phyloP scores from a whole-genome alignment of 2,113 vertebrate species.

The Antechinus stuartii region DNA sequence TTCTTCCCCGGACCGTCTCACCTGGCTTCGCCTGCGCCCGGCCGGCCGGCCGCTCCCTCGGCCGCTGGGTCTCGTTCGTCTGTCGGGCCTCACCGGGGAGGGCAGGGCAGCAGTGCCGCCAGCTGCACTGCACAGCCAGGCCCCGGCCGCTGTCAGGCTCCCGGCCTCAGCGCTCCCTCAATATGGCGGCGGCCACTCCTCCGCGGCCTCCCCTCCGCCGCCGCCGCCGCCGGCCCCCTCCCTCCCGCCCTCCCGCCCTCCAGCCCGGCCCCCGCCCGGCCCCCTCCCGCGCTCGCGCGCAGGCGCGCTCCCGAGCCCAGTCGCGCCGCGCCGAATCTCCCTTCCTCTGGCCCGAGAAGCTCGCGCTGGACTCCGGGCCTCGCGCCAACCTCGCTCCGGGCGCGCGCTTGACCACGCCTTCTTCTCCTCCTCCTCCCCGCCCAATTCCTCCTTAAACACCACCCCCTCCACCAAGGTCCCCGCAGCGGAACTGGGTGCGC shows the following conservation, averaged over 20 bases:
- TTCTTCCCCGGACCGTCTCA: slow-evolving; percentile 57
- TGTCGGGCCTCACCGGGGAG: not conserved
- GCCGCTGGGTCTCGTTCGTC: slow-evolving; percentile 12
- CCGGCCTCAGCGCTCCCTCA: slow-evolving; percentile 63
- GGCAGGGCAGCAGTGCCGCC: not conserved
- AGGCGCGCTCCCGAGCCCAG: slow-evolving; percentile 15
- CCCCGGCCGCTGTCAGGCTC: slow-evolving; percentile 53
- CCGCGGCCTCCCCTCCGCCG: slow-evolving; percentile 66
- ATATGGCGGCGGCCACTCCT: slow-evolving; percentile 78
- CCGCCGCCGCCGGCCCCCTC: slow-evolving; percentile 37
- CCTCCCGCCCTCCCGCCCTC: slow-evolving; percentile 37
- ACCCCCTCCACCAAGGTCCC: slow-evolving; percentile 1
- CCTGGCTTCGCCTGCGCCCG: slow-evolving; percentile 64
- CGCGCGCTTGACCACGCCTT: not conserved
- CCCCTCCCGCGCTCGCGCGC: not conserved
- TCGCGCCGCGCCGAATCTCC: slow-evolving; percentile 69
- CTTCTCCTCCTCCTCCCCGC: not conserved
- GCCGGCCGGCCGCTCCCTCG: slow-evolving; percentile 61
- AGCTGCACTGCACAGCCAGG: slow-evolving; percentile 1
- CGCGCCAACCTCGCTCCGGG: slow-evolving; percentile 33
- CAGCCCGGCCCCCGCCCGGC: not conserved
- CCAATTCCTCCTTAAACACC: not conserved
- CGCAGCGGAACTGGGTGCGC: slow-evolving; percentile 35
- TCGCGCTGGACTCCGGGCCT: slow-evolving; percentile 55
- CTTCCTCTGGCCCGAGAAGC: slow-evolving; percentile 28